A percentile compares a stretch with the other conserved stretches of the same genome.
Conservation (phyloP, 2,113 vertebrate genomes). For the Mobula birostris region DNA sequence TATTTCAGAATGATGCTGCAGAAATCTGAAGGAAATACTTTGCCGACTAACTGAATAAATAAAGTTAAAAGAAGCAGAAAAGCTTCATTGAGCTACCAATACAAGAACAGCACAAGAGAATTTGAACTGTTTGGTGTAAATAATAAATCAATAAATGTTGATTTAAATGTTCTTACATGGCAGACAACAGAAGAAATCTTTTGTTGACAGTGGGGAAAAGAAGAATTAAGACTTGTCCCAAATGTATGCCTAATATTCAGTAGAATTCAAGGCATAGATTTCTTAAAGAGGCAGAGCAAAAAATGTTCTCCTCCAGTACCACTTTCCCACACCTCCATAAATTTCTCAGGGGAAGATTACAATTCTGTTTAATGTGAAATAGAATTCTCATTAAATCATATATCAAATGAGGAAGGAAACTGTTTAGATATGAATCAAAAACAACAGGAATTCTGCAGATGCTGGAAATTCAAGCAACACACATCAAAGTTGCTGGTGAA, state of each 20-base stretch:
- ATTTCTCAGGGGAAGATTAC: neutral
- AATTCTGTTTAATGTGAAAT: neutral
- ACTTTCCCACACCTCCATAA: neutral
- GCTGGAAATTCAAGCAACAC: too few species aligned
- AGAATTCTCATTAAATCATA: neutral
- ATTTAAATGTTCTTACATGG: neutral
- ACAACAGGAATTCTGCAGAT: too few species aligned
- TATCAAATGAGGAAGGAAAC: neutral
- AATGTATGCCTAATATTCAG: neutral
- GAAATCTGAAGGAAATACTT: neutral
- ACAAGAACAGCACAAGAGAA: neutral
- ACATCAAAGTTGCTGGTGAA: too few species aligned
- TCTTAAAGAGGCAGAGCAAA: neutral
- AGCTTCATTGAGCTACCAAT: neutral
- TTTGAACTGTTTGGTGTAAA: neutral
- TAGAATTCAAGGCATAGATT: neutral
- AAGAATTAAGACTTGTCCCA: neutral
- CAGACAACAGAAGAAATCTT: neutral
- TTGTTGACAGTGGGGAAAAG: neutral
- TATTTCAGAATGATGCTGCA: neutral
- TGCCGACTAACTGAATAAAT: neutral
- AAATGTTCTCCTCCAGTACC: neutral
- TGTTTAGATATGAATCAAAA: neutral
- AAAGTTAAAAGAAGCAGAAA: neutral
- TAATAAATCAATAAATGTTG: slow-evolving; percentile 14